phyloP scores from a whole-genome alignment of 2,113 vertebrate genomes.

The Colaptes auratus region DNA sequence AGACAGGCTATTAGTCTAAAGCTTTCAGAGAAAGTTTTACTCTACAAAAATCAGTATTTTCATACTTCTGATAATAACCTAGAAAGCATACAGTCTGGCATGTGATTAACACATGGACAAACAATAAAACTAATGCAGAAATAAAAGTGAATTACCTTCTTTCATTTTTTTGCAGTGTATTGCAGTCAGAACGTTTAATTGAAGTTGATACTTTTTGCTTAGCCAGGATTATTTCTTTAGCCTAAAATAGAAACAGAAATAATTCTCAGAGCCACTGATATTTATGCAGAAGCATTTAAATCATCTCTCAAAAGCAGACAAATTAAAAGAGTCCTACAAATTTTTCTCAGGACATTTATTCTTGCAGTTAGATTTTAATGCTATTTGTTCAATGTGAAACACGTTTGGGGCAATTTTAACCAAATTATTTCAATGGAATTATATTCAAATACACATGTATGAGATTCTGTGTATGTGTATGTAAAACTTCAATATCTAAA shows the following conservation, averaged over 20 bases:
- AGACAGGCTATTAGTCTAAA: neutral
- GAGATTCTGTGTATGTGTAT: neutral
- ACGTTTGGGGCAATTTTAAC: neutral
- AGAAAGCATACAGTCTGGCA: neutral
- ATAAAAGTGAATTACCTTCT: constrained; percentile 59
- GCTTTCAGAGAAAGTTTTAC: neutral
- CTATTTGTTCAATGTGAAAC: neutral
- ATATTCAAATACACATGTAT: neutral
- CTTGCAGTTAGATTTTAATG: neutral
- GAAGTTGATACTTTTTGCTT: neutral
- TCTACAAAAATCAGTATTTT: neutral
- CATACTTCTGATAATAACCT: neutral
- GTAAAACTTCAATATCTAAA: no score
- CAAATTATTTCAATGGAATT: neutral
- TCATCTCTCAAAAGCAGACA: neutral
- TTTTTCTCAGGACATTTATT: constrained; percentile 2
- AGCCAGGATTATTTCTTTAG: constrained; percentile 64
- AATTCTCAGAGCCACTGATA: neutral
- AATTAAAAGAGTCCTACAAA: neutral
- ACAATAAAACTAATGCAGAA: neutral
- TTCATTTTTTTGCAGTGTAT: neutral
- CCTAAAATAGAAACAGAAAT: constrained; percentile 56
- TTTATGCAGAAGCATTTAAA: neutral
- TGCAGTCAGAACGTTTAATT: neutral
- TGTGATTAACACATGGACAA: neutral